Evolutionary conservation across 92 coral and sea anemone genomes (phyloP).

Genomic region (Zoanthus sociatus): DNA sequence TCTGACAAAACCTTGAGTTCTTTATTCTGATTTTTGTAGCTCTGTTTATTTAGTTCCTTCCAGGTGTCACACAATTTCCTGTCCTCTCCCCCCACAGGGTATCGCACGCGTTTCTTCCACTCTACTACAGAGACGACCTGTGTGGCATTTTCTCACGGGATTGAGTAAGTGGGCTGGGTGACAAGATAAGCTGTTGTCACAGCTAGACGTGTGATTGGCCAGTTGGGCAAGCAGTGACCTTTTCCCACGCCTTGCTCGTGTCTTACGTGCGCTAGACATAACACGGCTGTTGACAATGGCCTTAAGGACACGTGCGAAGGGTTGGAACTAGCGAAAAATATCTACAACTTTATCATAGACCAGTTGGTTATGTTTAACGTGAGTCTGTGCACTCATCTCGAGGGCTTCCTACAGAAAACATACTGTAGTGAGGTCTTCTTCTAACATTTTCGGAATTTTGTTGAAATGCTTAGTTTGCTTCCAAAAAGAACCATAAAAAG

Average conservation of each 20-base stretch:
- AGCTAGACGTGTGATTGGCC: slow-evolving; percentile 42
- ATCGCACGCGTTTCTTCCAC: not conserved
- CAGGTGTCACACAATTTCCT: not conserved
- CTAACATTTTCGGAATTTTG: too few relatives aligned
- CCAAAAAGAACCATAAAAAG: not conserved
- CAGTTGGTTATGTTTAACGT: not conserved
- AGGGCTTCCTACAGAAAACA: slow-evolving; percentile 5
- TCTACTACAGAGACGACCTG: slow-evolving; percentile 6
- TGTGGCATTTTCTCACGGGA: slow-evolving; percentile 55
- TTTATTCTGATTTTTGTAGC: not conserved
- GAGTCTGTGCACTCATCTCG: not conserved
- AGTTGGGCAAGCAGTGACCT: slow-evolving; percentile 15
- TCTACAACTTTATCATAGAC: slow-evolving; percentile 11
- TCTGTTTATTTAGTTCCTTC: not conserved
- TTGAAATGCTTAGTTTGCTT: not conserved
- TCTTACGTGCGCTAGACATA: slow-evolving; percentile 46
- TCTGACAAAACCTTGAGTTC: too few relatives aligned
- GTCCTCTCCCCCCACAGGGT: slow-evolving; percentile 2
- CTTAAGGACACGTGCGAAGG: slow-evolving; percentile 17
- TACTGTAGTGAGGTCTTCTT: not conserved
- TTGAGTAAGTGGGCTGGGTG: slow-evolving; percentile 26
- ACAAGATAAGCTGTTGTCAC: slow-evolving; percentile 27
- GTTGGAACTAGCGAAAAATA: not conserved
- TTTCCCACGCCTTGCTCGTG: slow-evolving; percentile 55
- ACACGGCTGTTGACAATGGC: slow-evolving; percentile 20